phyloP scores from a whole-genome alignment of 1,140 invertebrate genomes.

The Zaprionus lachaisei region DNA sequence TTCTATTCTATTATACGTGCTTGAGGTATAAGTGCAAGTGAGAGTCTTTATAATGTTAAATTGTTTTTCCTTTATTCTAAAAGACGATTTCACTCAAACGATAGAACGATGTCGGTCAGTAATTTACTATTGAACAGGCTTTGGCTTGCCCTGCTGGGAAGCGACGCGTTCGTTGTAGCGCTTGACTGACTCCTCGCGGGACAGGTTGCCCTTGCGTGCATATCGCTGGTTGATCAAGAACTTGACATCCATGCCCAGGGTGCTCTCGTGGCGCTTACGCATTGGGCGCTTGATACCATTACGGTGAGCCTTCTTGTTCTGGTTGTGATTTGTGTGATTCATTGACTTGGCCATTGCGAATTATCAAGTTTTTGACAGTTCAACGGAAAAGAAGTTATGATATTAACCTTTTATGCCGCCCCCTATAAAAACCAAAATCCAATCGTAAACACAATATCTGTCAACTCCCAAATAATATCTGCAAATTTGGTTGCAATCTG shows the following conservation, averaged over 20 bases:
- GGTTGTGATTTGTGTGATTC: slow-evolving; percentile 99
- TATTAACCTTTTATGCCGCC: too few species aligned
- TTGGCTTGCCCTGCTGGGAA: slow-evolving; percentile 87
- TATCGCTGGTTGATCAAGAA: slow-evolving; percentile 97
- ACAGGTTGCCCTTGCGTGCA: slow-evolving; percentile 95
- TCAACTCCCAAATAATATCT: too few species aligned
- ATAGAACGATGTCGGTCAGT: slow-evolving; percentile 35
- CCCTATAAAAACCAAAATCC: too few species aligned
- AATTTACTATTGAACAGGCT: slow-evolving; percentile 83
- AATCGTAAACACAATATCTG: too few species aligned
- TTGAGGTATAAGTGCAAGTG: too few species aligned
- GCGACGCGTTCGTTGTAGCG: slow-evolving; percentile 86
- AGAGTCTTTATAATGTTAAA: slow-evolving; percentile 48
- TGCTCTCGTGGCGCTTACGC: slow-evolving; percentile 94
- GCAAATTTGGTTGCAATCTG: too few species aligned
- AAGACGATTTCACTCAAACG: slow-evolving; percentile 32
- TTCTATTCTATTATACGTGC: too few species aligned
- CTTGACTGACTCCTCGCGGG: slow-evolving; percentile 89
- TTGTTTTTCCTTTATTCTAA: slow-evolving; percentile 60
- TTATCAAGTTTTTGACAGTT: slow-evolving; percentile 46
- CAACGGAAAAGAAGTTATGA: too few species aligned
- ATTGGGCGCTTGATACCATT: slow-evolving; percentile 98
- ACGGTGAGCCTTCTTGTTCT: slow-evolving; percentile 97
- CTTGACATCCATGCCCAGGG: slow-evolving; percentile 97
- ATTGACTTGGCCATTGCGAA: slow-evolving; percentile 97